Evolutionary conservation across 2,797 vertebrate species (phyloP).

Genomic region (Anolis apletophallus): DNA sequence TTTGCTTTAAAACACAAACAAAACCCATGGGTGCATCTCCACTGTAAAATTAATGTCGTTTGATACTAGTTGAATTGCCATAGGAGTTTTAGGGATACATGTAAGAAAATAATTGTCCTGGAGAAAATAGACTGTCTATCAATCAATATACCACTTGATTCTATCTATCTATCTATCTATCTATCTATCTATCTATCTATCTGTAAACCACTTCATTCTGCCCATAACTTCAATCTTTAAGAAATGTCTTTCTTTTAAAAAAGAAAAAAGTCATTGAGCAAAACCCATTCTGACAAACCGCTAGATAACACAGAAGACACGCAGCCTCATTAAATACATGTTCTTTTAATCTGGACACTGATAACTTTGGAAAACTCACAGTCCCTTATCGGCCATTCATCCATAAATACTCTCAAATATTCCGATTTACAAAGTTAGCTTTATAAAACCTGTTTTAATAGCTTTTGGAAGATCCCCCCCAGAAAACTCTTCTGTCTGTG

Average conservation of each 20-base stretch:
- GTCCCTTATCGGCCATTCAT: slow-evolving; percentile 54
- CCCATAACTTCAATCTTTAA: too few species aligned
- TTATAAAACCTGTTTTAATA: slow-evolving; percentile 59
- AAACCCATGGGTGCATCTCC: too few species aligned
- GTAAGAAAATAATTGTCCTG: too few species aligned
- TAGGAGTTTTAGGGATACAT: too few species aligned
- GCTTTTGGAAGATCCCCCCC: slow-evolving; percentile 50
- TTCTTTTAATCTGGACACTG: slow-evolving; percentile 78
- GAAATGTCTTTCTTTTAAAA: background rate
- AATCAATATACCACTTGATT: too few species aligned
- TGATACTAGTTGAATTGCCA: too few species aligned
- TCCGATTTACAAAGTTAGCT: slow-evolving; percentile 53
- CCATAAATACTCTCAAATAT: slow-evolving; percentile 44
- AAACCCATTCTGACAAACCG: background rate
- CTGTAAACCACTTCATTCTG: too few species aligned
- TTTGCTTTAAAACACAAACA: too few species aligned
- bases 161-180: too few species aligned
- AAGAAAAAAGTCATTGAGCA: background rate
- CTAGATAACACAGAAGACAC: slow-evolving; percentile 54
- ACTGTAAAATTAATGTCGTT: too few species aligned
- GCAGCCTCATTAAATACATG: slow-evolving; percentile 68
- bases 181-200: too few species aligned
- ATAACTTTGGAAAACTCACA: slow-evolving; percentile 71
- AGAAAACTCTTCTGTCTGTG: slow-evolving; percentile 36
- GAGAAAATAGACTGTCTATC: too few species aligned